Percentiles rank a stretch among this genome's conserved stretches.
Evolutionary conservation across 1,140 invertebrate species (phyloP).

Genomic region (Uloborus diversus): DNA sequence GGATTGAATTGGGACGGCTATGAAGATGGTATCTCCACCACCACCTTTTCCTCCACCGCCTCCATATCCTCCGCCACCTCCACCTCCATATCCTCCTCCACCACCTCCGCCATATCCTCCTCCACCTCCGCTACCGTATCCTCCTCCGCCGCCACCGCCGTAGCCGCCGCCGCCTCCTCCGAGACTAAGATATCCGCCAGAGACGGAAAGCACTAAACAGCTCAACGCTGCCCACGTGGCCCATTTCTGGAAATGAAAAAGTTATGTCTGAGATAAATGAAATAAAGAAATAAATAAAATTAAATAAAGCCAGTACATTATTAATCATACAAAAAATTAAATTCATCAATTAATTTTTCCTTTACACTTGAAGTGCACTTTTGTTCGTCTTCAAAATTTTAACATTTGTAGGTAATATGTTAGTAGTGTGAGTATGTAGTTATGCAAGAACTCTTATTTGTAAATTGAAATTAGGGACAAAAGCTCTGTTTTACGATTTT

Average conservation of each 20-base stretch:
- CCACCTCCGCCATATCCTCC: constrained; percentile 3
- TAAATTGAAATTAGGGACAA: no score
- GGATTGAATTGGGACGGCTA: constrained; percentile 21
- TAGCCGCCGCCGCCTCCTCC: constrained; percentile 16
- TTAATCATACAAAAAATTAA: no score
- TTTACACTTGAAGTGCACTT: no score
- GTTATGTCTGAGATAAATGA: no score
- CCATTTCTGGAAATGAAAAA: constrained; percentile 18
- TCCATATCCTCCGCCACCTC: constrained; percentile 1
- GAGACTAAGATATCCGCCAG: constrained; percentile 2
- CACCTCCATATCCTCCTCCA: neutral
- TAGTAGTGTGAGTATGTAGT: no score
- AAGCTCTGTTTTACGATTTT: no score
- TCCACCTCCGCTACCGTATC: neutral
- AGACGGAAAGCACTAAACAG: constrained; percentile 18
- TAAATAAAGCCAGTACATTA: no score
- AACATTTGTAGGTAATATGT: no score
- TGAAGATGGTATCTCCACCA: constrained; percentile 19
- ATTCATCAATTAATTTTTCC: no score
- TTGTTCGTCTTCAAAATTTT: no score
- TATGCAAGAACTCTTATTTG: no score
- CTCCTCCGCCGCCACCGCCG: neutral
- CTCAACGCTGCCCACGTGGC: constrained; percentile 20
- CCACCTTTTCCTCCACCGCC: neutral
- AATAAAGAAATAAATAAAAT: no score